Percentiles rank a stretch among this genome's conserved stretches.
These are phyloP conservation scores for Phyllotis vaccarum DNA, from an alignment of 2,797 vertebrate genomes.

Conservation along the genomic window DNA sequence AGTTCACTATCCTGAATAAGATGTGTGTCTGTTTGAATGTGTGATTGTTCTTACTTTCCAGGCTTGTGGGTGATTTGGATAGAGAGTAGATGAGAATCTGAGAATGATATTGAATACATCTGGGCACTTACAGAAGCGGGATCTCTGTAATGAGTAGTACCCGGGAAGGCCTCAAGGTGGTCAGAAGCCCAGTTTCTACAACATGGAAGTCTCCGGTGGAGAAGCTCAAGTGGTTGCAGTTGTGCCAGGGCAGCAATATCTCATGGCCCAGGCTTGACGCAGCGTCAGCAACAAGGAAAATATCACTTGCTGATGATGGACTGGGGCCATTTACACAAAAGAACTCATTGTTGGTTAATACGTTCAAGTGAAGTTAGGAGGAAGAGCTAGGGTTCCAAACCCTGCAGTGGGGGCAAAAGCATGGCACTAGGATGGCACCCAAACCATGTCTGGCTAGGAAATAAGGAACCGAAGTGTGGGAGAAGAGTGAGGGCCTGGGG, in stretches of 20 bases:
- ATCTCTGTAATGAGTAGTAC: not conserved
- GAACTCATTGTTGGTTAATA: constrained; percentile 33
- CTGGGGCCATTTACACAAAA: not conserved
- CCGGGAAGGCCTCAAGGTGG: not conserved
- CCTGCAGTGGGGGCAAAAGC: not conserved
- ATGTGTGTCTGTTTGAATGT: not conserved
- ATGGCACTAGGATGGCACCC: constrained; percentile 5
- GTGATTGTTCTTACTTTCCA: not conserved
- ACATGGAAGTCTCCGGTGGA: rapidly evolving
- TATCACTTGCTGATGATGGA: not conserved
- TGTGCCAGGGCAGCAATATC: not conserved
- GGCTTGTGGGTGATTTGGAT: not conserved
- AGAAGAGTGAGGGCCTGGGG: not conserved
- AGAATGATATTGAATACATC: not conserved
- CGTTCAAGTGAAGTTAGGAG: constrained; percentile 23
- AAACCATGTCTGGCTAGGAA: not conserved
- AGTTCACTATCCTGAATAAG: not conserved
- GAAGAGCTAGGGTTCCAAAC: constrained; percentile 18
- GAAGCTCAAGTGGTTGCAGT: not conserved
- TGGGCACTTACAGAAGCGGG: not conserved
- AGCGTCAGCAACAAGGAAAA: not conserved
- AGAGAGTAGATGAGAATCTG: not conserved
- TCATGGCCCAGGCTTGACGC: not conserved
- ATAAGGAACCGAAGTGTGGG: not conserved
- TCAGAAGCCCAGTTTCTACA: not conserved